Evolutionary conservation across 2,888 invertebrate species (phyloP), one percentile per base, ranked within the genome.

Genomic region (Callinectes sapidus): DNA sequence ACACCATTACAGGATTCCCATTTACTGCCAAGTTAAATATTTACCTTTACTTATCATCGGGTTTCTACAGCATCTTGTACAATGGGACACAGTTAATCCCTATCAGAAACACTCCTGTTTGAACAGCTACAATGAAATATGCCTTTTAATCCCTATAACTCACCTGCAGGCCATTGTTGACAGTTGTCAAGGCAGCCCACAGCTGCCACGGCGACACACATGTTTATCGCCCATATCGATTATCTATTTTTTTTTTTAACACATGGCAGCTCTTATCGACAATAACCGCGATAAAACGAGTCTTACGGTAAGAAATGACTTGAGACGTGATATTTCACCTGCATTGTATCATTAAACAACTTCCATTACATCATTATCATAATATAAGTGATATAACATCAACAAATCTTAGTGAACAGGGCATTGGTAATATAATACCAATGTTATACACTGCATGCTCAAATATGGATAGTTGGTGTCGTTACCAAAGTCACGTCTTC

Each of bases 81-180:
- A 81, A 13, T 35, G 81, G 3, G 32, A 35, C 10, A 32, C 35
- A 35, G 1, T 35, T 81, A 3, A 81, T 14, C 13, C 35, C 16
- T 32, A 28, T 81, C 16, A 13, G 35, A 14, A 81, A 81, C 35
- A 32, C 81, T 81, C 13, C 13, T 35, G 32, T 14, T 16, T 81
- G 16, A 32, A 32, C 8, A 32, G 35, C 8, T 16, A 35, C 5
- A 8, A 16, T 35, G 81, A n/a, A 16, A 81, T 81, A n/a, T 35
- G 35, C 81, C 35, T n/a, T 2, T 16, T 2, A 1, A 13, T 32
- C 81, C 81, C 81, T 8, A 13, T 16, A 13, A 81, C 81, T n/a
- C 81, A 81, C 81, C 81, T 35, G 35, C 81, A 35, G 81, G 81
- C 35, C 81, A 81, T 81, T 81, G 81, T 81, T 81, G 35, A 32